Evolutionary conservation across 2,797 vertebrate species (phyloP).

Genomic region (Schizopygopsis malacanthus): DNA sequence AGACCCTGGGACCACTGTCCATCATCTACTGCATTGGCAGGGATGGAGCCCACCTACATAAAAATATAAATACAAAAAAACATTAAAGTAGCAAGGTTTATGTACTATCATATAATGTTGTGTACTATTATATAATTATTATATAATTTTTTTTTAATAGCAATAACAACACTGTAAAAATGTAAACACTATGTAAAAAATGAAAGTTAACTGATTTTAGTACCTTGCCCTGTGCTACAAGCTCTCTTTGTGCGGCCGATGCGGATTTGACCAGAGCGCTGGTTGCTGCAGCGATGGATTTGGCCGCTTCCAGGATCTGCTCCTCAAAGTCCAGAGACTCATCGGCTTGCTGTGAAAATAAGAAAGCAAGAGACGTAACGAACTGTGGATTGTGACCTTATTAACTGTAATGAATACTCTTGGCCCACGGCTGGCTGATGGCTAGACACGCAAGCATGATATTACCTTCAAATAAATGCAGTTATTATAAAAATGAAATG

Average conservation of each 20-base stretch:
- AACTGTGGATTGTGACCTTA: background rate
- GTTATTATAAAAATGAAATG: background rate
- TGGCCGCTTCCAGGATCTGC: slow-evolving; percentile 98
- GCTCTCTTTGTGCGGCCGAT: slow-evolving; percentile 96
- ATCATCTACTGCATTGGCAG: slow-evolving; percentile 95
- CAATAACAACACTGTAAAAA: background rate
- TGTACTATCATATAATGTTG: background rate
- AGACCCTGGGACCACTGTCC: slow-evolving; percentile 99
- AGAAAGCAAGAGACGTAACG: slow-evolving; percentile 52
- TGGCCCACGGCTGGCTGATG: background rate
- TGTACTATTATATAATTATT: background rate
- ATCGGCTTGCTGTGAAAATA: slow-evolving; percentile 90
- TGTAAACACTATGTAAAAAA: background rate
- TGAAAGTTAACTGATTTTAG: background rate
- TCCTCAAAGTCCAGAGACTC: slow-evolving; percentile 98
- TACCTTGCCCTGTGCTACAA: slow-evolving; percentile 98
- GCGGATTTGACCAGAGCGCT: slow-evolving; percentile 98
- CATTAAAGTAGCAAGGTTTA: background rate
- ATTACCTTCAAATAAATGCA: background rate
- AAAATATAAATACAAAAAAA: slow-evolving; percentile 11
- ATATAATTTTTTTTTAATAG: too few species aligned
- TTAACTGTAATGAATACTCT: background rate
- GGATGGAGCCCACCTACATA: slow-evolving; percentile 91
- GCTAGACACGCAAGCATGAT: background rate
- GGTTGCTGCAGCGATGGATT: slow-evolving; percentile 96